A percentile compares a stretch with the other conserved stretches of the same genome.
Conservation (phyloP, 2,797 vertebrate genomes). For the Trematomus bernacchii region DNA sequence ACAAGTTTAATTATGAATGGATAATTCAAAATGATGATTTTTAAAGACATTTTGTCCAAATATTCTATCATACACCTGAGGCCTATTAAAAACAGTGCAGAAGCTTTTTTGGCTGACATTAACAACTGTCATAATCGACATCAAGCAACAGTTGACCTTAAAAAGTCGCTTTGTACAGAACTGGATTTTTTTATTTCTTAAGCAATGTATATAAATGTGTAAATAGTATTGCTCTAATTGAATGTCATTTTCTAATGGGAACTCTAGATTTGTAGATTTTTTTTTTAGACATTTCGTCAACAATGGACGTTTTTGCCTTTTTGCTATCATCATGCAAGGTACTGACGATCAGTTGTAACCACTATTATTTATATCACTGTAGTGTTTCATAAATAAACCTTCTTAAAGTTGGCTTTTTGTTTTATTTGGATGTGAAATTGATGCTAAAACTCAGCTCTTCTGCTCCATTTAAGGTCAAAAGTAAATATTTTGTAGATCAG, state of each 20-base stretch:
- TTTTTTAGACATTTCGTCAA: constrained; percentile 75
- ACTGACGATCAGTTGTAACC: constrained; percentile 83
- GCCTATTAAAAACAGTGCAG: constrained; percentile 12
- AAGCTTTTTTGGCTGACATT: constrained; percentile 22
- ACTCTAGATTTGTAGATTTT: constrained; percentile 68
- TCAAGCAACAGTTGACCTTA: constrained; percentile 24
- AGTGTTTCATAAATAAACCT: constrained; percentile 82
- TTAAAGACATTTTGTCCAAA: constrained; percentile 7
- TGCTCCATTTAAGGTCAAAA: background rate
- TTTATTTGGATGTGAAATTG: constrained; percentile 10
- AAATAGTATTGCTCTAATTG: constrained; percentile 65
- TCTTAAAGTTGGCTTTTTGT: constrained; percentile 31
- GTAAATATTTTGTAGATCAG: background rate
- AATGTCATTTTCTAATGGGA: constrained; percentile 69
- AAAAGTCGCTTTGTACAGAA: constrained; percentile 70
- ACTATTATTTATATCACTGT: constrained; percentile 82
- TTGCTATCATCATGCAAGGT: constrained; percentile 74
- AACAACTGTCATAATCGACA: constrained; percentile 16
- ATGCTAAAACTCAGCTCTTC: background rate
- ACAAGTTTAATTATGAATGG: constrained; percentile 10
- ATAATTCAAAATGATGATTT: constrained; percentile 26
- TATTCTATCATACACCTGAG: constrained; percentile 8
- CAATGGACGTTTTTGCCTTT: constrained; percentile 60
- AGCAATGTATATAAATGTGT: constrained; percentile 73
- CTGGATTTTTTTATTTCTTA: constrained; percentile 70